phyloP scores from a whole-genome alignment of 2,888 invertebrate species.

The Platycnemis pennipes region DNA sequence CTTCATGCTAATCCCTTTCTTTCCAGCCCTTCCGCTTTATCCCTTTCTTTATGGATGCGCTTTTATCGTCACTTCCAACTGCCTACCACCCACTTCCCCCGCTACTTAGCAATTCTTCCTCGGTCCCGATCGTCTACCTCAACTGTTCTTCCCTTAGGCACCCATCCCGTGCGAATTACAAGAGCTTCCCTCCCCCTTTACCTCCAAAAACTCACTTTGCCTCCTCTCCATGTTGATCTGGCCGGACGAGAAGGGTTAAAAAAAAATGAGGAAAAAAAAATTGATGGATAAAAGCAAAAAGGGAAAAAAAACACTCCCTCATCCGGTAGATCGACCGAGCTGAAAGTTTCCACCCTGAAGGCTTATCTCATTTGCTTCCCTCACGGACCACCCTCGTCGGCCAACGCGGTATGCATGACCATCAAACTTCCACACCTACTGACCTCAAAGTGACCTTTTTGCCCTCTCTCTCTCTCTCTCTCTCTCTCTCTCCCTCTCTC shows the following conservation, averaged over 20 bases:
- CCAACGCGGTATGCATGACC: slow-evolving; percentile 37
- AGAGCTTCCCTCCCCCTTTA: not conserved
- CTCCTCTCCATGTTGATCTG: not conserved
- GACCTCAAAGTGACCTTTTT: slow-evolving; percentile 50
- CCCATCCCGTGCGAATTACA: slow-evolving; percentile 33
- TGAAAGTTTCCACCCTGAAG: slow-evolving; percentile 43
- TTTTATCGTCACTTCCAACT: not conserved
- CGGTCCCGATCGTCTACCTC: not conserved
- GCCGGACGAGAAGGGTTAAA: not conserved
- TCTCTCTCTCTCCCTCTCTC: not conserved
- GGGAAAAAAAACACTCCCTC: not conserved
- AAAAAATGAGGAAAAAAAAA: not conserved
- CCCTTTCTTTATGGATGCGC: not conserved
- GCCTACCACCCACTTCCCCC: not conserved
- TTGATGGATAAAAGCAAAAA: not conserved
- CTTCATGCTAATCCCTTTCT: slow-evolving; percentile 25
- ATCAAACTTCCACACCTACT: slow-evolving; percentile 65
- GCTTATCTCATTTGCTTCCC: slow-evolving; percentile 59
- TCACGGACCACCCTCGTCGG: not conserved
- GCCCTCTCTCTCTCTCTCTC: not conserved
- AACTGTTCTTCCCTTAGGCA: not conserved
- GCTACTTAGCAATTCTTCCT: not conserved
- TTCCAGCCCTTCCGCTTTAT: not conserved
- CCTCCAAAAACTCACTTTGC: not conserved
- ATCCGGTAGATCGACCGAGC: slow-evolving; percentile 29